Evolutionary conservation across 2,113 vertebrate genomes (phyloP).

Genomic region (Climacteris rufus): DNA sequence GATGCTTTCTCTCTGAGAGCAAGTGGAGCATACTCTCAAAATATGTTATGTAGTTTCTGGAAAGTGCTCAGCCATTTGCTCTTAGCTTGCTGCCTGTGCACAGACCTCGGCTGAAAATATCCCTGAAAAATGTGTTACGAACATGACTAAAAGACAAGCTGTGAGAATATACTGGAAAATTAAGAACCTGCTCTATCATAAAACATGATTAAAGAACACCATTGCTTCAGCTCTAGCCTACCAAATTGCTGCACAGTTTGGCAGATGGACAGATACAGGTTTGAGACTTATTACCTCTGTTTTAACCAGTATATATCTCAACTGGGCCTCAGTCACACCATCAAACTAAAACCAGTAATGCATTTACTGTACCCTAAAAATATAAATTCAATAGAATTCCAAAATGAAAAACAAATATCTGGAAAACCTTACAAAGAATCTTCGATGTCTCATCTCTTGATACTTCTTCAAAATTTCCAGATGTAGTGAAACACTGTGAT

Average conservation of each 20-base stretch:
- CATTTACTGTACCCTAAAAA: neutral
- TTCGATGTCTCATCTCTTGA: slow-evolving; percentile 37
- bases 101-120: slow-evolving; percentile 59
- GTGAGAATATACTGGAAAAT: neutral
- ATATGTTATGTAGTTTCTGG: slow-evolving; percentile 34
- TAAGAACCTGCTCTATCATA: neutral
- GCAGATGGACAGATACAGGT: neutral
- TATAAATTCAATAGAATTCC: neutral
- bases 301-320: neutral
- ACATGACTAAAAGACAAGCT: neutral
- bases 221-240: neutral
- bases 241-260: neutral
- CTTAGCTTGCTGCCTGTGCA: slow-evolving; percentile 38
- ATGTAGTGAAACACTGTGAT: slow-evolving; percentile 19
- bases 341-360: neutral
- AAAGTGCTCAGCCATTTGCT: slow-evolving; percentile 56
- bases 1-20: slow-evolving; percentile 33
- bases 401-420: neutral
- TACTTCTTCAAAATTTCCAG: slow-evolving; percentile 56
- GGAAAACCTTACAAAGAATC: slow-evolving; percentile 51
- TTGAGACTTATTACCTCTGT: neutral
- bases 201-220: neutral
- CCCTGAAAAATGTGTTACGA: slow-evolving; percentile 48
- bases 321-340: neutral
- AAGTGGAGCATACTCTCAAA: slow-evolving; percentile 36